phyloP scores from a whole-genome alignment of 2,113 vertebrate species.

The Balaenoptera acutorostrata region DNA sequence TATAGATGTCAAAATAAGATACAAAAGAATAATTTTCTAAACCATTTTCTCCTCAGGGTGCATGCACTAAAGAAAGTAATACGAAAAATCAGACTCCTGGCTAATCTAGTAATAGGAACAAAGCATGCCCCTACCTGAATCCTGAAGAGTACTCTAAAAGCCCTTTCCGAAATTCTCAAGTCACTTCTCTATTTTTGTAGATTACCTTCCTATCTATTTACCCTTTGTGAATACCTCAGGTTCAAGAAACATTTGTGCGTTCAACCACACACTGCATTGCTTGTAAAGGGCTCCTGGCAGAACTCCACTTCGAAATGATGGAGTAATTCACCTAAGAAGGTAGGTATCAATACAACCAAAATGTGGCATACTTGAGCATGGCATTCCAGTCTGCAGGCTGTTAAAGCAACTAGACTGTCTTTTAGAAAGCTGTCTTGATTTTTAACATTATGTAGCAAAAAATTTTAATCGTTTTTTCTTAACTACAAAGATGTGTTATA shows the following conservation, averaged over 20 bases:
- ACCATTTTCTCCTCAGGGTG: neutral
- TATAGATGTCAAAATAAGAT: neutral
- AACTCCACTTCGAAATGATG: neutral
- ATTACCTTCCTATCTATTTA: neutral
- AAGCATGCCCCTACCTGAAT: neutral
- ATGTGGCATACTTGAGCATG: neutral
- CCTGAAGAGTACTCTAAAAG: neutral
- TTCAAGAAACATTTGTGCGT: slow-evolving; percentile 25
- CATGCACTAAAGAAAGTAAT: neutral
- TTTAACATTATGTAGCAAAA: slow-evolving; percentile 33
- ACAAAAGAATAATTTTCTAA: slow-evolving; percentile 13
- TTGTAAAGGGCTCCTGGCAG: neutral
- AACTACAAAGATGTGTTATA: slow-evolving; percentile 41
- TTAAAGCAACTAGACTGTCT: neutral
- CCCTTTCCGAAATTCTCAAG: neutral
- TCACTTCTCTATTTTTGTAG: slow-evolving; percentile 13
- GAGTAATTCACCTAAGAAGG: neutral
- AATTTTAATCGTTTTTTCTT: slow-evolving; percentile 25
- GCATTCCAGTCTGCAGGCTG: neutral
- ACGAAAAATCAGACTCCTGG: neutral
- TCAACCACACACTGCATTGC: slow-evolving; percentile 26
- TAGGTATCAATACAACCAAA: no score
- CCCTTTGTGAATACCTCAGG: slow-evolving; percentile 23
- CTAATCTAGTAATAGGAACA: neutral
- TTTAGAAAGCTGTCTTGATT: slow-evolving; percentile 8